These are phyloP conservation scores for Anadara kagoshimensis DNA, from an alignment of 1,140 invertebrate genomes.

Conservation along the genomic window DNA sequence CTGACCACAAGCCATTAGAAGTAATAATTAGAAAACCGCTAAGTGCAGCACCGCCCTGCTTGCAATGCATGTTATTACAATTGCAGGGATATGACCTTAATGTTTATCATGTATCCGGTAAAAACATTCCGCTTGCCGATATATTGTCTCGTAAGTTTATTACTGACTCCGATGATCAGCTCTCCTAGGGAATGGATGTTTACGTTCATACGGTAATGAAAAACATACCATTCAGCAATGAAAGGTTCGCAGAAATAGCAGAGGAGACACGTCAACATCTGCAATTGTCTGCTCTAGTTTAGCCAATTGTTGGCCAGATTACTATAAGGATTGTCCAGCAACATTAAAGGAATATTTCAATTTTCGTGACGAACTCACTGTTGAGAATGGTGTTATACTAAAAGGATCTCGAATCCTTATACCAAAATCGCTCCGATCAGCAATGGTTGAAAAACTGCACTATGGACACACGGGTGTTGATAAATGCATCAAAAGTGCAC, in stretches of 20 bases:
- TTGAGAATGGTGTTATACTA: constrained; percentile 34
- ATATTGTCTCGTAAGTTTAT: constrained; percentile 37
- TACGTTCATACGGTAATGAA: constrained; percentile 19
- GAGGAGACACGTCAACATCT: constrained; percentile 1
- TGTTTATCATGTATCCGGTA: constrained; percentile 49
- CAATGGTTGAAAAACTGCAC: constrained; percentile 39
- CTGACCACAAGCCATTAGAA: constrained; percentile 53
- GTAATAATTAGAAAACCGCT: too few species aligned
- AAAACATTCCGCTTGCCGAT: constrained; percentile 42
- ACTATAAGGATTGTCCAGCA: constrained; percentile 7
- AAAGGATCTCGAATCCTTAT: constrained; percentile 47
- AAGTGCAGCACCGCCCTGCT: constrained; percentile 38
- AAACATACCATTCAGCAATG: constrained; percentile 25
- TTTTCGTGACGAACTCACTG: constrained; percentile 38
- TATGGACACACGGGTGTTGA: constrained; percentile 43
- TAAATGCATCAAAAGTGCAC: constrained; percentile 33
- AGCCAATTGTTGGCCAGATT: constrained; percentile 36
- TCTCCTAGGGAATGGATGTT: constrained; percentile 12
- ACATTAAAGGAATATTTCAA: constrained; percentile 28
- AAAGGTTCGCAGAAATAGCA: neutral
- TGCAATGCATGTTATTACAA: constrained; percentile 47
- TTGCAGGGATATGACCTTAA: constrained; percentile 56
- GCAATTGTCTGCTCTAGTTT: constrained; percentile 27
- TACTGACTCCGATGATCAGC: constrained; percentile 3
- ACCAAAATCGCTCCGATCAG: constrained; percentile 15